These are phyloP conservation scores for Aphodius sticticus DNA, from an alignment of 2,888 invertebrate genomes.

Conservation along the genomic window DNA sequence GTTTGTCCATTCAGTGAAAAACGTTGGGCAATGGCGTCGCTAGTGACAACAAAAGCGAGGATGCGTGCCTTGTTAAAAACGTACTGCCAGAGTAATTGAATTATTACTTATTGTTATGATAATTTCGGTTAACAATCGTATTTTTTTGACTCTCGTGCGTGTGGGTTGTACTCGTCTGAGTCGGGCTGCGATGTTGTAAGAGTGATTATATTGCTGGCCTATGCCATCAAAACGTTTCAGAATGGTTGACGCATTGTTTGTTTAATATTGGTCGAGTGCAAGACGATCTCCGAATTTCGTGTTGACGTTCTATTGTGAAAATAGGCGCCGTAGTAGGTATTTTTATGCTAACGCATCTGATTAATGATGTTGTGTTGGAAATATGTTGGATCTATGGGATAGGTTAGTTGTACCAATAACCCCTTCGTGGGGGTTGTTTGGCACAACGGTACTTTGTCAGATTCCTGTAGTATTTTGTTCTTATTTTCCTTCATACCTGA, in stretches of 20 bases:
- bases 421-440: no score
- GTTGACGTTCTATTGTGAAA: not conserved
- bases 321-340: not conserved
- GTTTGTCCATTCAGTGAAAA: not conserved
- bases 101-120: slow-evolving; percentile 36
- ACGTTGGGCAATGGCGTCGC: not conserved
- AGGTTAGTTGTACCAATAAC: no score
- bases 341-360: not conserved
- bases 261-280: not conserved
- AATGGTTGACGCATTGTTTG: not conserved
- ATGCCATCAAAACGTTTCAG: not conserved
- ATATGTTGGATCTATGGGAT: no score
- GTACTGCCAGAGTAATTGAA: slow-evolving; percentile 30
- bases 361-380: no score
- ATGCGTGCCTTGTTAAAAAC: slow-evolving; percentile 9
- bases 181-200: not conserved
- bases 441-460: no score
- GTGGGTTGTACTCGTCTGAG: slow-evolving; percentile 12
- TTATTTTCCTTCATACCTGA: no score
- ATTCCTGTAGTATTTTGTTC: no score
- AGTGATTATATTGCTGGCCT: not conserved
- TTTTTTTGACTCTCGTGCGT: slow-evolving; percentile 7
- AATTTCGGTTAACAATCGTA: slow-evolving; percentile 31
- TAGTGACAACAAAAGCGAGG: not conserved
- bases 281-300: not conserved